Percentiles rank a stretch among this genome's conserved stretches.
phyloP scores from a whole-genome alignment of 2,797 vertebrate genomes.

The Tapera naevia region DNA sequence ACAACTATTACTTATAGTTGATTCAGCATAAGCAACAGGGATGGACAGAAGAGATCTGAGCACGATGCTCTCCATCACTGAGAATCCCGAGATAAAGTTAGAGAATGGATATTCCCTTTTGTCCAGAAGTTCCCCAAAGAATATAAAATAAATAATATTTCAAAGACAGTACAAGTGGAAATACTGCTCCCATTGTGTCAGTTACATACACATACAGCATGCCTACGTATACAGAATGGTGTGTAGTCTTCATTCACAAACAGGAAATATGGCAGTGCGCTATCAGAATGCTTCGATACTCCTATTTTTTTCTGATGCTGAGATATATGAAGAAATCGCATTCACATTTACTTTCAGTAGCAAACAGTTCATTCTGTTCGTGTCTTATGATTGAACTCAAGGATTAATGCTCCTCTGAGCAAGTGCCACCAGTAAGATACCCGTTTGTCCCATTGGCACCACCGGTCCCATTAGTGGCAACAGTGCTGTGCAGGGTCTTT shows the following conservation, averaged over 20 bases:
- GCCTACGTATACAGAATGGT: slow-evolving; percentile 83
- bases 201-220: slow-evolving; percentile 87
- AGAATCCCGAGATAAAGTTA: slow-evolving; percentile 67
- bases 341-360: slow-evolving; percentile 87
- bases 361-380: slow-evolving; percentile 83
- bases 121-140: slow-evolving; percentile 80
- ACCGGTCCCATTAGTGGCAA: slow-evolving; percentile 80
- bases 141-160: slow-evolving; percentile 89
- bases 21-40: slow-evolving; percentile 50
- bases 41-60: slow-evolving; percentile 53
- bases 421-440: slow-evolving; percentile 84
- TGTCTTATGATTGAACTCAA: slow-evolving; percentile 63
- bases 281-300: slow-evolving; percentile 84
- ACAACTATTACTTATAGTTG: slow-evolving; percentile 53
- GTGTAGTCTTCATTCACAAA: slow-evolving; percentile 84
- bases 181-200: slow-evolving; percentile 84
- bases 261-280: slow-evolving; percentile 80
- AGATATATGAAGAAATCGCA: slow-evolving; percentile 82
- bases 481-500: slow-evolving; percentile 81
- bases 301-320: slow-evolving; percentile 82
- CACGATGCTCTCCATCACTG: slow-evolving; percentile 34
- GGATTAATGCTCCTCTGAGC: slow-evolving; percentile 89
- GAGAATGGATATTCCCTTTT: slow-evolving; percentile 70
- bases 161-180: slow-evolving; percentile 82
- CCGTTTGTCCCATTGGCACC: slow-evolving; percentile 92